Percentiles rank a stretch among this genome's conserved stretches.
phyloP scores from a whole-genome alignment of 2,797 vertebrate species.

The Meriones psammophilus region DNA sequence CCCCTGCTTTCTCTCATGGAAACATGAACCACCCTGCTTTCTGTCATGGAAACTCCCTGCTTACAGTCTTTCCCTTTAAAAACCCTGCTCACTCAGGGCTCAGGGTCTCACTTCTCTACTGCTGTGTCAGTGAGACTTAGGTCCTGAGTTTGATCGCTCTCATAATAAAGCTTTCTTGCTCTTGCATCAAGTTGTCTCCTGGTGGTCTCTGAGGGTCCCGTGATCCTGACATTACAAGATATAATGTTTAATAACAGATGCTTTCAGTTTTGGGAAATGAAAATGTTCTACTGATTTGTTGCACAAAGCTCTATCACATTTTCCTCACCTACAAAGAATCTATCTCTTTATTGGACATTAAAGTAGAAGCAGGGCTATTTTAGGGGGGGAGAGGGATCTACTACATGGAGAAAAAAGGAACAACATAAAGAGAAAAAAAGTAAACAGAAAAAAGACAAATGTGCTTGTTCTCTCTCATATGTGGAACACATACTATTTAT shows the following conservation, averaged over 20 bases:
- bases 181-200: no score
- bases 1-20: no score
- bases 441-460: background rate
- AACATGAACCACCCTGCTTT: no score
- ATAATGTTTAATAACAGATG: background rate
- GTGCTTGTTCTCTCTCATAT: background rate
- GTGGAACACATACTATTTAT: background rate
- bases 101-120: no score
- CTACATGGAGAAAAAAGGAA: background rate
- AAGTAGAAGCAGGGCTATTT: background rate
- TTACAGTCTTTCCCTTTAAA: no score
- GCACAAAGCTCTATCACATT: background rate
- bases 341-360: background rate
- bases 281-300: slow-evolving; percentile 7
- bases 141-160: no score
- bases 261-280: slow-evolving; percentile 15
- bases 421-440: background rate
- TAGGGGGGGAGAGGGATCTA: background rate
- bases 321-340: background rate
- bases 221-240: background rate
- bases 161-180: no score
- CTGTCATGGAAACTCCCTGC: no score
- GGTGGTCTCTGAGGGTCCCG: no score
- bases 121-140: no score
- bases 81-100: no score